phyloP scores from a whole-genome alignment of 2,888 invertebrate species.

The Tortricodes alternella region DNA sequence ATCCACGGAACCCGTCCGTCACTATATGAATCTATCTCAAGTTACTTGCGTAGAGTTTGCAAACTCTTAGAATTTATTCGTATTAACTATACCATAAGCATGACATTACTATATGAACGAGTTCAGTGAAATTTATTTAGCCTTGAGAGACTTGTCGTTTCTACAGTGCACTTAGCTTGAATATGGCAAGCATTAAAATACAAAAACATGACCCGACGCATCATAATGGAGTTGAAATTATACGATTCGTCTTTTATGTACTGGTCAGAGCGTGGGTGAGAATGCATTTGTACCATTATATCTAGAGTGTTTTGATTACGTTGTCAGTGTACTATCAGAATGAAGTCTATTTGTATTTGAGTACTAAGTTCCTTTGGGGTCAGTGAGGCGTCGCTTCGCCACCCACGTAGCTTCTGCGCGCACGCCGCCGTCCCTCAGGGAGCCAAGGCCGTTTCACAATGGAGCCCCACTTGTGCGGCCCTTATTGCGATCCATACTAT shows the following conservation, averaged over 20 bases:
- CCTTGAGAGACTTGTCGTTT: not conserved
- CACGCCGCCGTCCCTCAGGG: conserved; percentile 52
- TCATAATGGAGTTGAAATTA: conserved; percentile 11
- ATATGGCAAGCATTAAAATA: not conserved
- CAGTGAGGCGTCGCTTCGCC: conserved; percentile 41
- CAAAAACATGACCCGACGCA: not conserved
- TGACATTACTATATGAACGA: not conserved
- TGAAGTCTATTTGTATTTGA: not conserved
- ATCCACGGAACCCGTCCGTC: conserved; percentile 19
- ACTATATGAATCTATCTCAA: conserved; percentile 7
- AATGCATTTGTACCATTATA: conserved; percentile 10
- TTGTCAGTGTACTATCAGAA: not conserved
- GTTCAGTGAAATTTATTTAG: not conserved
- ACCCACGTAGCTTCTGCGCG: conserved; percentile 60
- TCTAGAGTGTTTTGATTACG: not conserved
- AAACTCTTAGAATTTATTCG: not conserved
- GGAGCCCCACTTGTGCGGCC: conserved; percentile 61
- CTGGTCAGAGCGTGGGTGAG: conserved; percentile 6
- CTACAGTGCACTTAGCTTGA: not conserved
- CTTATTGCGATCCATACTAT: conserved; percentile 75
- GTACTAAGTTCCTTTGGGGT: conserved; percentile 7
- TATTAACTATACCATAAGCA: not conserved
- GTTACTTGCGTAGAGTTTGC: conserved; percentile 1
- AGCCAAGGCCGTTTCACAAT: conserved; percentile 73
- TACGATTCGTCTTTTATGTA: conserved; percentile 11